phyloP scores from a whole-genome alignment of 2,797 vertebrate genomes.

The Anniella stebbinsi region DNA sequence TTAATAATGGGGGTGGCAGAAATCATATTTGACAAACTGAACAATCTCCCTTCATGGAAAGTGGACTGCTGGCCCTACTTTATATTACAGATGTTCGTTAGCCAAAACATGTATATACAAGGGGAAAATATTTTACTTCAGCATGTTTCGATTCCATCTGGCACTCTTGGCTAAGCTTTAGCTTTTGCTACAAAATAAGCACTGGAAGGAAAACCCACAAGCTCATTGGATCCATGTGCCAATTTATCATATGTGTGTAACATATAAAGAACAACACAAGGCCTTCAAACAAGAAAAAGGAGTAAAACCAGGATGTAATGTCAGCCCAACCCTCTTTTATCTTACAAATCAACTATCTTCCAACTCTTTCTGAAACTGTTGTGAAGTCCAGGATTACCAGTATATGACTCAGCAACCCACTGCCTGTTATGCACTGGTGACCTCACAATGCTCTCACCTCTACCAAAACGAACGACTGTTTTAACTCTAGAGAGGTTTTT shows the following conservation, averaged over 20 bases:
- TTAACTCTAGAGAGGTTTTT: neutral
- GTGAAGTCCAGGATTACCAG: slow-evolving; percentile 34
- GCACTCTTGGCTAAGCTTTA: neutral
- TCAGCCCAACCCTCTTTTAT: slow-evolving; percentile 49
- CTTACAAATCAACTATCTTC: slow-evolving; percentile 42
- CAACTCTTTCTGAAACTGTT: slow-evolving; percentile 28
- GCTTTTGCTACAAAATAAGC: slow-evolving; percentile 14
- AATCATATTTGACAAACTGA: slow-evolving; percentile 1
- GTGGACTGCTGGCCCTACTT: neutral
- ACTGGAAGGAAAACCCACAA: slow-evolving; percentile 5
- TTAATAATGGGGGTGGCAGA: neutral
- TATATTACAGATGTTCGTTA: slow-evolving; percentile 1
- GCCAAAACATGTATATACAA: slow-evolving; percentile 2
- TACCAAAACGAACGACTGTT: neutral
- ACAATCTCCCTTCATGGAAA: neutral
- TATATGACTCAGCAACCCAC: slow-evolving; percentile 27
- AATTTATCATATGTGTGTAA: slow-evolving; percentile 30
- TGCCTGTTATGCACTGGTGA: slow-evolving; percentile 16
- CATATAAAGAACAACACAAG: slow-evolving; percentile 7
- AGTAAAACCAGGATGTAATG: slow-evolving; percentile 43
- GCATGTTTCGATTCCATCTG: neutral
- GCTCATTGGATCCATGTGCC: neutral
- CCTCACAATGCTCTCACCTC: slow-evolving; percentile 15
- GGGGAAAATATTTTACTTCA: neutral
- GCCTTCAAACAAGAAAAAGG: slow-evolving; percentile 45